A percentile compares a stretch with the other conserved stretches of the same genome.
Conservation (phyloP, 2,888 invertebrate genomes). For the Morpho deidamia region DNA sequence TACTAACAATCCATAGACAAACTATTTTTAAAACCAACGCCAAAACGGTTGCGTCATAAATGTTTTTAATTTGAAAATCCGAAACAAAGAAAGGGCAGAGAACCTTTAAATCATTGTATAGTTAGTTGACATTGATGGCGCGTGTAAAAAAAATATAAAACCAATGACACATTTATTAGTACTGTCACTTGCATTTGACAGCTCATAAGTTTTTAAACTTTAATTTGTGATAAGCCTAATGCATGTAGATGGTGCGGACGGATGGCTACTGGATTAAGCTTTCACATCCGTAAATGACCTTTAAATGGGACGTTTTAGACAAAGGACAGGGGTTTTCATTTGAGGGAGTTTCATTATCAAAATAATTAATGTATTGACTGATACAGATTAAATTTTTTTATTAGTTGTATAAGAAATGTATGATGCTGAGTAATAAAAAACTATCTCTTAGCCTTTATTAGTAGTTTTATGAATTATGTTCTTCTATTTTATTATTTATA, state of each 20-base stretch:
- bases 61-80: conserved; percentile 39
- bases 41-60: conserved; percentile 29
- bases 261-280: conserved; percentile 61
- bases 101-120: conserved; percentile 70
- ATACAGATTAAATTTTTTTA: no score
- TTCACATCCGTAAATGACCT: conserved; percentile 46
- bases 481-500: no score
- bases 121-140: conserved; percentile 63
- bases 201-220: conserved; percentile 61
- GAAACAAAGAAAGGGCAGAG: conserved; percentile 75
- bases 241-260: conserved; percentile 43
- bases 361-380: not conserved
- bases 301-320: conserved; percentile 22
- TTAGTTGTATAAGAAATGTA: no score
- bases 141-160: conserved; percentile 49
- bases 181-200: conserved; percentile 68
- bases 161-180: conserved; percentile 72
- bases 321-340: conserved; percentile 14
- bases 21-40: conserved; percentile 28
- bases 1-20: conserved; percentile 2
- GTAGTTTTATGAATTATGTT: no score
- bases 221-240: conserved; percentile 73
- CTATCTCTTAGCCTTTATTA: no score
- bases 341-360: not conserved
- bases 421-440: no score